Conservation (phyloP, 1,140 invertebrate species). For the Centruroides vittatus region DNA sequence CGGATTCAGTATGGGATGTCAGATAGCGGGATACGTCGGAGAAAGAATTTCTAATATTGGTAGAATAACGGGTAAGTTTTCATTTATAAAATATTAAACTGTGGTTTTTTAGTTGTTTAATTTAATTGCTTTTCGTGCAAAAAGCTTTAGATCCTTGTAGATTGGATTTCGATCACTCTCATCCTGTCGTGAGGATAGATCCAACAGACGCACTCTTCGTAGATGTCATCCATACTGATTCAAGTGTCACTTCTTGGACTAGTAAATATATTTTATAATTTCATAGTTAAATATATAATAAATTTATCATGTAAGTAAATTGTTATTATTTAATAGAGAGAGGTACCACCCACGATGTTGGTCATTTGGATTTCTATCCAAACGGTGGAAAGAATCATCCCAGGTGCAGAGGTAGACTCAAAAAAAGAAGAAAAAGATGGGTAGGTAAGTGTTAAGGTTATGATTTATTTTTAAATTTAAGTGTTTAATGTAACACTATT, state of each 20-base stretch:
- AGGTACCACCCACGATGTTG: conserved; percentile 1
- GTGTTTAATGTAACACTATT: too few species aligned
- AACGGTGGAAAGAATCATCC: conserved; percentile 49
- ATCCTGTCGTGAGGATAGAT: conserved; percentile 54
- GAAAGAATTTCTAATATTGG: conserved; percentile 40
- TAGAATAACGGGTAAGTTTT: conserved; percentile 44
- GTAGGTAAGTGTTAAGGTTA: too few species aligned
- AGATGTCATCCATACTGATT: conserved; percentile 60
- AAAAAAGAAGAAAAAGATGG: too few species aligned
- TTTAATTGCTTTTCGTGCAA: not conserved
- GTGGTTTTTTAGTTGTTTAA: not conserved
- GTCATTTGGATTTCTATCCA: conserved; percentile 36
- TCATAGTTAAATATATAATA: not conserved
- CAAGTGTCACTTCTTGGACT: not conserved
- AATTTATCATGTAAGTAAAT: too few species aligned
- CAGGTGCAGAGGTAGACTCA: not conserved
- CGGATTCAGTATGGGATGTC: conserved; percentile 29
- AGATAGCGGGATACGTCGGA: conserved; percentile 20
- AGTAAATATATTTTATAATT: not conserved
- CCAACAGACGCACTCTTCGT: conserved; percentile 66
- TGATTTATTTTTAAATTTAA: too few species aligned
- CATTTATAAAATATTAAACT: not conserved
- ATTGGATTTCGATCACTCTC: conserved; percentile 76
- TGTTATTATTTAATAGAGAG: too few species aligned
- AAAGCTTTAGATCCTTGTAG: conserved; percentile 64